Evolutionary conservation across 2,888 invertebrate genomes (phyloP).

Genomic region (Nudaria mundana): DNA sequence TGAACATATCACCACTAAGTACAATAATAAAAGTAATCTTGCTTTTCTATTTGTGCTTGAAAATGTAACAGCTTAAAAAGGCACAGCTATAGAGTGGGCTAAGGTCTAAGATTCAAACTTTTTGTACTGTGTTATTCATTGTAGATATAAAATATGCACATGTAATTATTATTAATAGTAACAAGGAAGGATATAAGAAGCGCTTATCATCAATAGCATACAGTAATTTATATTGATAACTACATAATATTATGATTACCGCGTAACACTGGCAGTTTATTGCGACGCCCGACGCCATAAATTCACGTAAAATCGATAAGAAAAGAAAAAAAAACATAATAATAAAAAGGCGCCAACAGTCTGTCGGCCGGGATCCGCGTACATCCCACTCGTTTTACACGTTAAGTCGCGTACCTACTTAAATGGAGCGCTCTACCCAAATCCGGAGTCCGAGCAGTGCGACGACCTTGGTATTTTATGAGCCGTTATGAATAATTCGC

Average conservation of each 20-base stretch:
- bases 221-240: too few species aligned
- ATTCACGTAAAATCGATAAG: constrained; percentile 28
- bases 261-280: constrained; percentile 55
- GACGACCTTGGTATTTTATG: constrained; percentile 69
- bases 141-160: too few species aligned
- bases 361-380: constrained; percentile 54
- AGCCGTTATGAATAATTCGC: constrained; percentile 60
- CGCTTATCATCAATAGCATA: constrained; percentile 11
- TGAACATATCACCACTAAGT: too few species aligned
- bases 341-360: constrained; percentile 38
- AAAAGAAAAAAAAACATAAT: constrained; percentile 17
- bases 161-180: too few species aligned
- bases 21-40: too few species aligned
- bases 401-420: constrained; percentile 36
- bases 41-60: too few species aligned
- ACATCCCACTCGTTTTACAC: constrained; percentile 54
- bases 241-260: too few species aligned
- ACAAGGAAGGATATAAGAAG: constrained; percentile 13
- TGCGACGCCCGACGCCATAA: constrained; percentile 35
- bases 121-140: too few species aligned
- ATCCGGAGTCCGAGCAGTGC: constrained; percentile 73
- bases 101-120: too few species aligned
- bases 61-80: too few species aligned
- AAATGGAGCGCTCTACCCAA: constrained; percentile 37
- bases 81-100: too few species aligned